phyloP scores from a whole-genome alignment of 2,888 invertebrate genomes.

The Rhaphigaster nebulosa region DNA sequence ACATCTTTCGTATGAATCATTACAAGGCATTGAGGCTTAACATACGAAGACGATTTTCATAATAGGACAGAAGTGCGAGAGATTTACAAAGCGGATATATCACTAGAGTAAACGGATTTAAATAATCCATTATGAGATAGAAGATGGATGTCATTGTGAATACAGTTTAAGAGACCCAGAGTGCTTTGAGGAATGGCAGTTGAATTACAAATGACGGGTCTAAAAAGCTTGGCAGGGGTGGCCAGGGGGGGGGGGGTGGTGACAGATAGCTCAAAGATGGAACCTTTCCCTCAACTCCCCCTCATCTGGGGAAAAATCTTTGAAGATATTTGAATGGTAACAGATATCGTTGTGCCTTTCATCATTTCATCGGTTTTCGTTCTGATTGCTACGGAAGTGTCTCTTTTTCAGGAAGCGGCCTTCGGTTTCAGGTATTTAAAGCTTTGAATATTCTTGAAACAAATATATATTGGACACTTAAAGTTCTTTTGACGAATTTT shows the following conservation, averaged over 20 bases:
- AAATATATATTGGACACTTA: background rate
- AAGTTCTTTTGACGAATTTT: background rate
- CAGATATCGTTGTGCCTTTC: background rate
- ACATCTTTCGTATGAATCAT: background rate
- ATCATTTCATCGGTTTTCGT: background rate
- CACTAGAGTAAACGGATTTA: constrained; percentile 7
- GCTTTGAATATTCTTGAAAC: background rate
- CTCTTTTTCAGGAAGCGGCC: background rate
- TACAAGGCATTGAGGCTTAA: background rate
- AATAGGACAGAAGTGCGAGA: background rate
- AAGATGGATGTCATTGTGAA: constrained; percentile 35
- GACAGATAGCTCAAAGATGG: constrained; percentile 11
- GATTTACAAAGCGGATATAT: constrained; percentile 24
- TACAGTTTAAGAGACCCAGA: constrained; percentile 18
- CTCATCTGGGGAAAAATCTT: background rate
- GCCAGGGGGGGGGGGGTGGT: background rate
- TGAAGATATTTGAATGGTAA: background rate
- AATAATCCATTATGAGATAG: constrained; percentile 23
- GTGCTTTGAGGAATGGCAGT: background rate
- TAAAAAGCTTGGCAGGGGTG: background rate
- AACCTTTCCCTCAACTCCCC: background rate
- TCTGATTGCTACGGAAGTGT: background rate
- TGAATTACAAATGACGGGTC: constrained; percentile 32
- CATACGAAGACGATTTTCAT: background rate
- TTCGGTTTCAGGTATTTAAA: background rate